Base-by-base conservation (phyloP, 2,888 invertebrate species). In the Candidula unifasciata region DNA sequence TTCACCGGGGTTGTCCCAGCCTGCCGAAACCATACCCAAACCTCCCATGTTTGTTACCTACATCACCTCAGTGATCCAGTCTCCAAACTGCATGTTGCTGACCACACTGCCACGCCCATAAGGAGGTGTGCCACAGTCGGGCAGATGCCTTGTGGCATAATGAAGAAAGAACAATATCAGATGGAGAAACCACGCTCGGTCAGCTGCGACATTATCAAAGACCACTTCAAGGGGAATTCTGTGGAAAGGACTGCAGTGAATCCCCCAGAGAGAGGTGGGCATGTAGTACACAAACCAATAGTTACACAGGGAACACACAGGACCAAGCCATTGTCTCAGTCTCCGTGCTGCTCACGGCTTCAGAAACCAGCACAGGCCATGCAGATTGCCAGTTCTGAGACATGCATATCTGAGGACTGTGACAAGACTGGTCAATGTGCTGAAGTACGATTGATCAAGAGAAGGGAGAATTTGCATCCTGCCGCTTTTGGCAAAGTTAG, bases 331-430 rank as follows among this genome's bases (percentile, higher is more conserved):
- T 71, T 60, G 13, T 77, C 82, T 77, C 76, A 82, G 60, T 82
- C 82, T 52, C 54, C 82, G 1, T 64, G 44, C 44, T 77, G 82
- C 24, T 76, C 82, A 1, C n/a, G 82, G 8, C 30, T 76, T 37
- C 82, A 60, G 33, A 74, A 73, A 82, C n/a, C 30, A 33, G 10
- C 64, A 44, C 8, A 54, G 66, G 21, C 24, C 24, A 16, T 1
- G 0, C 3, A 73, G 57, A 60, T 64, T 54, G 44, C 37, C 57
- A 71, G 71, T 18, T 13, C 64, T 2, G 78, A 44, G 54, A 74
- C 54, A 18, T 33, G 6, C 30, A 74, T 3, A 33, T 30, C 30
- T 74, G 54, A 44, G 30, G 30, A 74, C 30, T 27, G 54, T 54
- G 54, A 30, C 18, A 54, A 18, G 3, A 54, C 52, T 6, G 33